Conservation (phyloP, 2,888 invertebrate species). For the Ormyrus rosae region DNA sequence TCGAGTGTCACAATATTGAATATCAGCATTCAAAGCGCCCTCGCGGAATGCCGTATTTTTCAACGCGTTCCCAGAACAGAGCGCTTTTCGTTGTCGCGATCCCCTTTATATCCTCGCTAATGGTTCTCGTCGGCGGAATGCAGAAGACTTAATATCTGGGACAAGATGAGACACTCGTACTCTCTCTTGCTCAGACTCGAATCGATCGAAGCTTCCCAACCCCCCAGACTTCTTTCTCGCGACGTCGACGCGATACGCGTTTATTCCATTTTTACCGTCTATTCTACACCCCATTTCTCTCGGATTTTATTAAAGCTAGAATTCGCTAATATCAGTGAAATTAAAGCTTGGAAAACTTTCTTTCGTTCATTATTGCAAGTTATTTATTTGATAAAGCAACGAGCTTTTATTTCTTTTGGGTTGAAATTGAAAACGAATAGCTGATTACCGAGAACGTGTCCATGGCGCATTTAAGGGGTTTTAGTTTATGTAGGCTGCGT, state of each 20-base stretch:
- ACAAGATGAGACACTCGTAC: constrained; percentile 16
- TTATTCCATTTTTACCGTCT: too few species aligned
- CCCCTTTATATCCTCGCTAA: not conserved
- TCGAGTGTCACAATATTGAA: not conserved
- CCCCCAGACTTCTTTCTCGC: not conserved
- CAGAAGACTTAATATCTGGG: constrained; percentile 46
- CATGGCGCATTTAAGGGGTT: too few species aligned
- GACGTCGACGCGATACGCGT: not conserved
- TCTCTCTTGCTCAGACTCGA: not conserved
- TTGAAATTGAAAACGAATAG: too few species aligned
- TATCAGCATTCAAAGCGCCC: not conserved
- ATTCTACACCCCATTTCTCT: too few species aligned
- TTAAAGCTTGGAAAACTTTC: too few species aligned
- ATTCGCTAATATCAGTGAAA: too few species aligned
- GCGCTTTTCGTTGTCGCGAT: not conserved
- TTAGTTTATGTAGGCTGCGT: too few species aligned
- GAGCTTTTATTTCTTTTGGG: too few species aligned
- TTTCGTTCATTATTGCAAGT: too few species aligned
- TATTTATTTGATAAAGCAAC: too few species aligned
- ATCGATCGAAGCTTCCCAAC: constrained; percentile 34
- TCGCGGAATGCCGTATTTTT: constrained; percentile 35
- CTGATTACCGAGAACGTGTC: too few species aligned
- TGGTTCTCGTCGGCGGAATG: constrained; percentile 28
- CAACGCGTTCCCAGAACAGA: not conserved
- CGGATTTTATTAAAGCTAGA: too few species aligned